Evolutionary conservation across 92 coral and sea anemone species (phyloP).

Genomic region (Actinernus sp.): DNA sequence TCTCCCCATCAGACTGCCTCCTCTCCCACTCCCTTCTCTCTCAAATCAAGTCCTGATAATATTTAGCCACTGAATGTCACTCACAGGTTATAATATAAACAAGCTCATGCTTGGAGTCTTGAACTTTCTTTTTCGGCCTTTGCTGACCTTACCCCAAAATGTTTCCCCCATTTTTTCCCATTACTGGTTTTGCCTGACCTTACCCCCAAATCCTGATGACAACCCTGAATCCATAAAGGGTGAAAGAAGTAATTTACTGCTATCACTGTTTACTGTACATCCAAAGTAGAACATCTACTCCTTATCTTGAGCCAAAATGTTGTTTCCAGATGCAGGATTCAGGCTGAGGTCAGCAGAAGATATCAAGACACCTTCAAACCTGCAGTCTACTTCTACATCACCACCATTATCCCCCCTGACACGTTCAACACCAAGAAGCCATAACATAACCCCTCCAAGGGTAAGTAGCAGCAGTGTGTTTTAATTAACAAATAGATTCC

Average conservation of each 20-base stretch:
- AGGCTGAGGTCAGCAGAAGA: constrained; percentile 30
- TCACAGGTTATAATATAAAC: too few relatives aligned
- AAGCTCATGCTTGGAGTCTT: too few relatives aligned
- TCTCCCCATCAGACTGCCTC: not conserved
- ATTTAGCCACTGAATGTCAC: too few relatives aligned
- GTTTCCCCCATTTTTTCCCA: not conserved
- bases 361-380: constrained; percentile 9
- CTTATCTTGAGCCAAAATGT: too few relatives aligned
- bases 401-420: constrained; percentile 43
- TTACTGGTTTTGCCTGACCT: too few relatives aligned
- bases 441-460: constrained; percentile 10
- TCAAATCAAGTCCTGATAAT: too few relatives aligned
- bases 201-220: too few relatives aligned
- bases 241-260: too few relatives aligned
- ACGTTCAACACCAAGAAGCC: constrained; percentile 12
- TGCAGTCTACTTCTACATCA: constrained; percentile 26
- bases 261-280: too few relatives aligned
- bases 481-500: too few relatives aligned
- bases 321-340: constrained; percentile 53
- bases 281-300: too few relatives aligned
- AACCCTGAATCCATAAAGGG: too few relatives aligned
- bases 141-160: not conserved
- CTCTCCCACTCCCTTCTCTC: not conserved
- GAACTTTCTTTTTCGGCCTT: not conserved
- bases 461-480: not conserved